Evolutionary conservation across 2,888 invertebrate species (phyloP), one percentile per base, ranked within the genome.

Genomic region (Ganaspis brasiliensis): DNA sequence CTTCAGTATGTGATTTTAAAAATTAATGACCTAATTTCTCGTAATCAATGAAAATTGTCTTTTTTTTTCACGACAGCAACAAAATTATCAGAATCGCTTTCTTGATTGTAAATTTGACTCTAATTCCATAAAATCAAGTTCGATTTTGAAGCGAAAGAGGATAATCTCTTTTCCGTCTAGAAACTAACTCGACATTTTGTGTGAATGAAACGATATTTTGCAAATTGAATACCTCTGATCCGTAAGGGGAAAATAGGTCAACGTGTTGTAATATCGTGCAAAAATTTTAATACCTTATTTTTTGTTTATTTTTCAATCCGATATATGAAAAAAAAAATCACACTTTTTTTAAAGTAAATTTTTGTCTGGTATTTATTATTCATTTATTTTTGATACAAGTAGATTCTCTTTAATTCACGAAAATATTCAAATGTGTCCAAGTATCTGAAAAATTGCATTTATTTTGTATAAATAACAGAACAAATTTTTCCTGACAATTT

Each of bases 171-270:
- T 52, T 52, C 52, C 3, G 24, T 56, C 52, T n/a, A 14, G 24
- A 56, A 56, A 19, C 55, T 56, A 56, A 56, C 24, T 56, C 56
- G 26, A 56, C 24, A 56, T 56, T 56, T 52, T 56, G 24, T 26
- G 14, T 24, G 56, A 26, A 26, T 56, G 26, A 21, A 24, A 9
- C 56, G 26, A 10, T 24, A 56, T 56, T 56, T 56, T 56, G 26
- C 21, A 56, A 26, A 56, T 24, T 56, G 56, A 26, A 56, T 56
- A 56, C 21, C 56, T 56, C 24, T 56, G 26, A 56, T 56, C 24
- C 56, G 24, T 12, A n/a, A 56, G 12, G 24, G 12, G 56, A 56
- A 56, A 56, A 56, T 56, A 56, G 56, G 56, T 56, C 56, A 56
- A 56, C 56, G 9, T 55, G 10, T 14, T 12, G 56, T 10, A 21